phyloP scores from a whole-genome alignment of 2,113 vertebrate species.

The Tringa solitaria region DNA sequence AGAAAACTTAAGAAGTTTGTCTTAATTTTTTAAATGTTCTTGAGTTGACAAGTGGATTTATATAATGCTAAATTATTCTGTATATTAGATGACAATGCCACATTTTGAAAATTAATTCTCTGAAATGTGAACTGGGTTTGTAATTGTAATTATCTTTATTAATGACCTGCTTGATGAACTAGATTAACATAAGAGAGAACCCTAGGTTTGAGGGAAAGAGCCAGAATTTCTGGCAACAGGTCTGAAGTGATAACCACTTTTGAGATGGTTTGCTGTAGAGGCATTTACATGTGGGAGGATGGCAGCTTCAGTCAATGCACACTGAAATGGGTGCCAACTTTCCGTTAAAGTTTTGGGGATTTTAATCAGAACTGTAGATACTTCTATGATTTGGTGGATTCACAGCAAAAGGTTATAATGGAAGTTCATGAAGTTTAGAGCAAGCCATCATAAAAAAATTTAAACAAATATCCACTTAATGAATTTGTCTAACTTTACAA shows the following conservation, averaged over 20 bases:
- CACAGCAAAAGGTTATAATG: background rate
- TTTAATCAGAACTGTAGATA: background rate
- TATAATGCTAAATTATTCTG: background rate
- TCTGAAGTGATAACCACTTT: background rate
- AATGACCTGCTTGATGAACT: background rate
- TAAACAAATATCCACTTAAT: background rate
- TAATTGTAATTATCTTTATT: background rate
- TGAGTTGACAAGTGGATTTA: background rate
- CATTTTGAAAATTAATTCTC: background rate
- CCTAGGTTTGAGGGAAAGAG: background rate
- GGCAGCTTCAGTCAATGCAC: background rate
- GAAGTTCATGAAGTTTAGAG: background rate
- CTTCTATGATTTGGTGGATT: background rate
- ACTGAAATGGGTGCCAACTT: background rate
- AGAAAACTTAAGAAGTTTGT: background rate
- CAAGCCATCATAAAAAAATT: background rate
- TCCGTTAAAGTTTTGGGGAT: background rate
- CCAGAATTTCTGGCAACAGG: background rate
- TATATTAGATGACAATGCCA: background rate
- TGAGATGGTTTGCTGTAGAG: background rate
- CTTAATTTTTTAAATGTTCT: background rate
- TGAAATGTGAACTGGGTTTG: background rate
- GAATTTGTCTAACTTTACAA: background rate
- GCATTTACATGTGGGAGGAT: background rate
- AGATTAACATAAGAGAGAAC: background rate